These are phyloP conservation scores for Coptodon bakossiorum DNA, from an alignment of 2,113 vertebrate species.

Conservation along the genomic window DNA sequence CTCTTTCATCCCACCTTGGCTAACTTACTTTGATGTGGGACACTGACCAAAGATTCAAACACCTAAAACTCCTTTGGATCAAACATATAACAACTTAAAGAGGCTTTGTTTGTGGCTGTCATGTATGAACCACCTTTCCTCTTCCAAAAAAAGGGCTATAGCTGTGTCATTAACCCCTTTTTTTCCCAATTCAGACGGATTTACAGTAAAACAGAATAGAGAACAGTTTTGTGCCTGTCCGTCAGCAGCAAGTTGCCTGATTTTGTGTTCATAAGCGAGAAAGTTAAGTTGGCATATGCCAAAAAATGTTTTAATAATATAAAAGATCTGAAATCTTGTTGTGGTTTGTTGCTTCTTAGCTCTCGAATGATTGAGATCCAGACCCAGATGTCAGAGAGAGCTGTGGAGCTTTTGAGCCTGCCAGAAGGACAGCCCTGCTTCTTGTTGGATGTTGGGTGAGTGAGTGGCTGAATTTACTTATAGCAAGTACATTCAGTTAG, in stretches of 20 bases:
- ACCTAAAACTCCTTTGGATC: not conserved
- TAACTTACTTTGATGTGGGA: not conserved
- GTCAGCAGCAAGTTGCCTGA: not conserved
- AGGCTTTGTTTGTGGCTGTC: not conserved
- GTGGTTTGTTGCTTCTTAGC: conserved; percentile 55
- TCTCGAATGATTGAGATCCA: conserved; percentile 93
- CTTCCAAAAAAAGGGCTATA: not conserved
- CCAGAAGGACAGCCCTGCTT: conserved; percentile 80
- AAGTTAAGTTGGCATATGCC: not conserved
- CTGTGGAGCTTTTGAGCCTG: conserved; percentile 84
- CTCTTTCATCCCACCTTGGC: not conserved
- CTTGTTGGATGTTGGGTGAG: conserved; percentile 89
- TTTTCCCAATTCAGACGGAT: rapidly evolving
- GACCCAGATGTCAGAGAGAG: conserved; percentile 89
- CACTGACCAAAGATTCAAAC: not conserved
- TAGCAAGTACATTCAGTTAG: not conserved
- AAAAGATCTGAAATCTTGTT: not conserved
- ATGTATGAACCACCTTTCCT: not conserved
- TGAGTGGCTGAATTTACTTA: not conserved
- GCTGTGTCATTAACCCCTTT: not conserved
- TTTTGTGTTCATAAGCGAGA: not conserved
- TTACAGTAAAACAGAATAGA: not conserved
- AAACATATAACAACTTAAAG: not conserved
- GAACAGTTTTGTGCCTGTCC: not conserved
- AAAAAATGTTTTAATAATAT: not conserved